Evolutionary conservation across 2,797 vertebrate species (phyloP), one percentile per base, ranked within the genome.

Genomic region (Dendrocincla tyrannina): DNA sequence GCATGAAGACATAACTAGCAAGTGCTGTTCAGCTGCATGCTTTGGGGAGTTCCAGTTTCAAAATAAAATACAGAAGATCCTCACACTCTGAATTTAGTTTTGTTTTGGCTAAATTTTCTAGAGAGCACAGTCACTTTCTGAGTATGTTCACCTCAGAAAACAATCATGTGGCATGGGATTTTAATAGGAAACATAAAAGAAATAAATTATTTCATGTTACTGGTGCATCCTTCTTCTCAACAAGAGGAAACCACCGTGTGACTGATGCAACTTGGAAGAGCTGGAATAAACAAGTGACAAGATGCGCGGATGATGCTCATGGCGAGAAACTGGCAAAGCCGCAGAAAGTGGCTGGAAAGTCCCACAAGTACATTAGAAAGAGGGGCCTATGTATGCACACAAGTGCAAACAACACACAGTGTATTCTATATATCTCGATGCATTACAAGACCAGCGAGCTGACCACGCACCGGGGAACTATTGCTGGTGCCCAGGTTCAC

Each of bases 361-460:
- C 70, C 41, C 75, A 17, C 13, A 7, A 5, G 27, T 1, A 30
- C 9, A 8, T 0, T 39, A n/a, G 16, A 37, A 76, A 3, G 32
- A 30, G 14, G 11, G 46, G 13, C 17, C 35, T 0, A 1, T 0
- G 30, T 4, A 0, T 0, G 39, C 33, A 18, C 15, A 12, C 22
- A 28, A 12, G 32, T 1, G 8, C 3, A 4, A 6, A 17, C 15
- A 46, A 3, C 59, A 14, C 42, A 19, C 42, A 20, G 19, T 44
- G 42, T 44, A 11, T 44, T 44, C 42, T 44, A 10, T 44, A 10
- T 19, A 44, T 44, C 42, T 44, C 19, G 10, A 3, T 2, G 59
- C 15, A 1, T 8, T 0, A 11, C 33, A 23, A 17, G 63, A 13
- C 2, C 68, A 1, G 28, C 0, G 25, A 28, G 24, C 85, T 73